A percentile compares a stretch with the other conserved stretches of the same genome.
Evolutionary conservation across 2,113 vertebrate genomes (phyloP).

Genomic region (Pseudopipra pipra): DNA sequence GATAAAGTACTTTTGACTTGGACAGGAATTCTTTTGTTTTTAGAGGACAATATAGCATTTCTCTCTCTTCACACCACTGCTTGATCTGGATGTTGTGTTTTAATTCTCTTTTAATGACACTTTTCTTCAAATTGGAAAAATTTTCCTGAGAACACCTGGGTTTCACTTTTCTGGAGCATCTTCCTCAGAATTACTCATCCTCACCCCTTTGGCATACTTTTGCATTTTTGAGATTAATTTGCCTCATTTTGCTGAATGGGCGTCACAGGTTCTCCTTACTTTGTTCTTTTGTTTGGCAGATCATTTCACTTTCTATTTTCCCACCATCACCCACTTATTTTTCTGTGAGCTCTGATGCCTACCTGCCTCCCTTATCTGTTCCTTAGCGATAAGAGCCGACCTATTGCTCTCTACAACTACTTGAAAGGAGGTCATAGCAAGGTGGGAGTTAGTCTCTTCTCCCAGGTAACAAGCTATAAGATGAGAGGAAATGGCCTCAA

Average conservation of each 20-base stretch:
- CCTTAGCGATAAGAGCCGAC: background rate
- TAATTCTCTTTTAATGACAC: background rate
- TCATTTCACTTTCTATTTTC: background rate
- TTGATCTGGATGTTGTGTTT: background rate
- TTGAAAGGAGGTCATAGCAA: background rate
- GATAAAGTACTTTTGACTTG: background rate
- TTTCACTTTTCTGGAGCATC: background rate
- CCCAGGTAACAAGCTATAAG: background rate
- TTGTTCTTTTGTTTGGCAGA: background rate
- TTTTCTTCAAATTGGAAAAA: background rate
- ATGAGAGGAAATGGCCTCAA: background rate
- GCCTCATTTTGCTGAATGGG: background rate
- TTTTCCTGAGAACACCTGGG: background rate
- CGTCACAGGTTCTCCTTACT: background rate
- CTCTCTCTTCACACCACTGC: background rate
- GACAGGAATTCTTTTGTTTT: background rate
- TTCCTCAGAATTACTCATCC: background rate
- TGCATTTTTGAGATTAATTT: background rate
- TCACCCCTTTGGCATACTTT: background rate
- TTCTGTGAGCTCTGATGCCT: background rate
- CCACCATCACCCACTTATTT: background rate
- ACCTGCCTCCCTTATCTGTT: background rate
- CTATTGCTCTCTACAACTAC: rapidly evolving
- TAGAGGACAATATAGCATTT: background rate
- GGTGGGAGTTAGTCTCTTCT: background rate